phyloP scores from a whole-genome alignment of 2,888 invertebrate species.

The Athalia circularis region DNA sequence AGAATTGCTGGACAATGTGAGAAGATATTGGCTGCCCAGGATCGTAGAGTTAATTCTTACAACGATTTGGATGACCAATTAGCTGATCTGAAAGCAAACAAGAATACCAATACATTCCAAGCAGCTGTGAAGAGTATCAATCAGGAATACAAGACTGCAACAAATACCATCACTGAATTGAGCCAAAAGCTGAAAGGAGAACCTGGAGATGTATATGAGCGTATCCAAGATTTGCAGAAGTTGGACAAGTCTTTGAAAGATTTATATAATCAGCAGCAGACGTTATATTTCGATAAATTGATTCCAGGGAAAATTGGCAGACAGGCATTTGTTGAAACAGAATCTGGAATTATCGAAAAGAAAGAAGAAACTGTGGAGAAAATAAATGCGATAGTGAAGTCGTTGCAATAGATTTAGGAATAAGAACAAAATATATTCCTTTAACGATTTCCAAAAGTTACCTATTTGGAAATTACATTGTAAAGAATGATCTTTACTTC shows the following conservation, averaged over 20 bases:
- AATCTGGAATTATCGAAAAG: conserved; percentile 76
- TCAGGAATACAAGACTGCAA: conserved; percentile 78
- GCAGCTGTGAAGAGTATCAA: conserved; percentile 77
- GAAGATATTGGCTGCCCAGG: conserved; percentile 78
- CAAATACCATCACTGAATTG: conserved; percentile 76
- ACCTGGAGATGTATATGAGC: conserved; percentile 78
- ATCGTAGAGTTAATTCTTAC: conserved; percentile 78
- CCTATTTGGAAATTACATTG: conserved; percentile 7
- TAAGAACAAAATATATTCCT: conserved; percentile 17
- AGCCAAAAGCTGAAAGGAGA: conserved; percentile 77
- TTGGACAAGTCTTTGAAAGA: conserved; percentile 76
- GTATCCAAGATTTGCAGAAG: conserved; percentile 78
- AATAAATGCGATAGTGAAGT: conserved; percentile 75
- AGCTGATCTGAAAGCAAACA: conserved; percentile 78
- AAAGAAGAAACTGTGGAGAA: conserved; percentile 77
- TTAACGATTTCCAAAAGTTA: not conserved
- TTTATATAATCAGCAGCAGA: conserved; percentile 74
- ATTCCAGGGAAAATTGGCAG: conserved; percentile 79
- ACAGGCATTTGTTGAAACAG: conserved; percentile 78
- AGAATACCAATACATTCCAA: conserved; percentile 75
- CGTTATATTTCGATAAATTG: conserved; percentile 78
- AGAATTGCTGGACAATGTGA: conserved; percentile 75
- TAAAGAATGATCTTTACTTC: not conserved
- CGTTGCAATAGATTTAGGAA: conserved; percentile 65
- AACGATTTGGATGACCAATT: conserved; percentile 79